Base-by-base conservation (phyloP, 92 coral and sea anemone genomes). In the Epizoanthus scotinus region DNA sequence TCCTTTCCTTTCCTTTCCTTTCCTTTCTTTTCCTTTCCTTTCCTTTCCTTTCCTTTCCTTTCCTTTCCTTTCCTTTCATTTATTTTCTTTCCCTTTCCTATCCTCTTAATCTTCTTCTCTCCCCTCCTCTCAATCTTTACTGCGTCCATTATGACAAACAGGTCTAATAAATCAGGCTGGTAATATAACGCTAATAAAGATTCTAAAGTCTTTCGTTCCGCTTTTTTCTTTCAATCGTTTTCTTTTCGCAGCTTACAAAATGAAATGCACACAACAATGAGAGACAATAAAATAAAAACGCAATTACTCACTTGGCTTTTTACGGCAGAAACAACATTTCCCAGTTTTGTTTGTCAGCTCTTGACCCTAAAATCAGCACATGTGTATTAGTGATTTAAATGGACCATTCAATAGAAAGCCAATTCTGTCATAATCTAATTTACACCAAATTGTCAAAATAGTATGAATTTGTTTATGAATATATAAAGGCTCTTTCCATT, bases 321-420 rank as follows among this genome's bases (percentile, higher is more conserved):
- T 78, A 38, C 68, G 86, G 75, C 98, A 93, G 60, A 72, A 86
- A 71, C 98, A 93, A 66, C 98, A 93, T 64, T 85, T 58, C 21
- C 88, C 94, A 49, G 88, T 92, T 18, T 82, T 71, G 73, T 92
- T 89, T 26, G 87, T 69, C 50, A 91, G 84, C 83, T 93, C 98
- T 44, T 85, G 78, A 15, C 83, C 94, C 98, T 93, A 53, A 52
- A 86, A 27, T 29, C 69, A 34, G 42, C 56, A 68, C 2, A 34
- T 27, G 3, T 38, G 19, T 64, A 20, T 27, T 29, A 64, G 22
- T 64, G 5, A 6, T 64, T 8, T 24, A 19, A 53, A 31, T 21
- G 54, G 5, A 66, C 26, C 31, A 22, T 58, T 70, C 24, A 67
- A 5, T 5, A 36, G 53, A n/a, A 36, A 36, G 3, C 7, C 8